Conservation (phyloP, 2,797 vertebrate species). For the Loriculus beryllinus region DNA sequence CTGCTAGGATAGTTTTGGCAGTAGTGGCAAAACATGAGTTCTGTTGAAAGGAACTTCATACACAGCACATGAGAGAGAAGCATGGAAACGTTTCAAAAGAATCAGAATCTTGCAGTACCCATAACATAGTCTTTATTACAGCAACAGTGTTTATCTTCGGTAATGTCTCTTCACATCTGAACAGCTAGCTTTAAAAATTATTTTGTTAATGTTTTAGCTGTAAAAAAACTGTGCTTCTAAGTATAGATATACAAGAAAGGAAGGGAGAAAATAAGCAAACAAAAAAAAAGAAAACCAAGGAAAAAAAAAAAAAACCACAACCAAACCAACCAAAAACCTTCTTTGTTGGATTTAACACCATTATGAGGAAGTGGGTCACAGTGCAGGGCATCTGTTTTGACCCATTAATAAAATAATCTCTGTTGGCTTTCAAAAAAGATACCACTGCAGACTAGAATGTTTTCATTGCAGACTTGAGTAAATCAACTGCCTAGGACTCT, state of each 20-base stretch:
- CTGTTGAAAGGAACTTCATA: conserved; percentile 55
- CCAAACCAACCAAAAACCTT: neutral
- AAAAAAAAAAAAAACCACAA: neutral
- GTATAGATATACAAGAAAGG: neutral
- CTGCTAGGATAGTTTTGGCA: conserved; percentile 24
- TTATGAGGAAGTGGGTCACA: neutral
- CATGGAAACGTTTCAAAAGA: neutral
- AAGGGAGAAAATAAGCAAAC: neutral
- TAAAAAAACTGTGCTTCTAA: neutral
- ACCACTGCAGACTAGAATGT: neutral
- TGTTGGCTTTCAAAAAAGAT: neutral
- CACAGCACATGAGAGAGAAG: conserved; percentile 60
- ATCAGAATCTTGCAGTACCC: neutral
- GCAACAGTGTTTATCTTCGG: neutral
- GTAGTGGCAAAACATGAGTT: conserved; percentile 46
- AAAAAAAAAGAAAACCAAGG: no score
- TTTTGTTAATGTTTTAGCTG: neutral
- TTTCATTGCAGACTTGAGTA: neutral
- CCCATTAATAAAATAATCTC: neutral
- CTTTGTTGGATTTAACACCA: neutral
- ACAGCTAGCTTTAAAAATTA: neutral
- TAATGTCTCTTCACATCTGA: neutral
- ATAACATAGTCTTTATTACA: neutral
- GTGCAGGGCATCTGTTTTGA: neutral
- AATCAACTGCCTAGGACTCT: neutral